A percentile compares a stretch with the other conserved stretches of the same genome.
Evolutionary conservation across 2,797 vertebrate species (phyloP).

Genomic region (Neomorphus geoffroyi): DNA sequence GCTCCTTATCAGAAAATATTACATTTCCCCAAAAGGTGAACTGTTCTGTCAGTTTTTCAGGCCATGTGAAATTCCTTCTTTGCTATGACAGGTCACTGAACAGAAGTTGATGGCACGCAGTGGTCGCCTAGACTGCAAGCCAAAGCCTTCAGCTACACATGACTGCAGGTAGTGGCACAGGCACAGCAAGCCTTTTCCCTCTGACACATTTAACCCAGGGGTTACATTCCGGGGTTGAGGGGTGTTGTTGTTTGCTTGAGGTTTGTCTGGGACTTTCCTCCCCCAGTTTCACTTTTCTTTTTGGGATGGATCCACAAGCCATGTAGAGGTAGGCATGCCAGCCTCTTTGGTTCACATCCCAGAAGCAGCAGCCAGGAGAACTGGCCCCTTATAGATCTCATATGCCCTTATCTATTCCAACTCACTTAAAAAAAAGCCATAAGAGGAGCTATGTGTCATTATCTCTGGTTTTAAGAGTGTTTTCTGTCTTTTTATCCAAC

Average conservation of each 20-base stretch:
- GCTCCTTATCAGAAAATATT: slow-evolving; percentile 94
- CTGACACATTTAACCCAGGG: background rate
- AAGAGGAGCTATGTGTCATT: background rate
- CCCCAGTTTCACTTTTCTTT: background rate
- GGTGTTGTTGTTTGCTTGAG: background rate
- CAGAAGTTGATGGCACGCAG: slow-evolving; percentile 76
- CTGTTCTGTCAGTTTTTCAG: slow-evolving; percentile 85
- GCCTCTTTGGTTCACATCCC: background rate
- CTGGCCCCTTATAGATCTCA: background rate
- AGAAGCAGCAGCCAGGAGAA: background rate
- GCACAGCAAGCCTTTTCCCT: background rate
- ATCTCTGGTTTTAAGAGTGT: background rate
- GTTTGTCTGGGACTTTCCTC: background rate
- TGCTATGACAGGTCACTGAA: slow-evolving; percentile 83
- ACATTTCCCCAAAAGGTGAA: slow-evolving; percentile 82
- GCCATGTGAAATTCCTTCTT: slow-evolving; percentile 81
- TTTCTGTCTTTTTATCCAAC: background rate
- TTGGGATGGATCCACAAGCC: background rate
- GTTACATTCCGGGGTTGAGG: background rate
- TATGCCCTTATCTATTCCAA: background rate
- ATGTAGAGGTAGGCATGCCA: background rate
- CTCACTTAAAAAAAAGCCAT: background rate
- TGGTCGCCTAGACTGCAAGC: slow-evolving; percentile 34
- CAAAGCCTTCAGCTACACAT: slow-evolving; percentile 52
- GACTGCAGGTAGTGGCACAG: slow-evolving; percentile 12